Evolutionary conservation across 2,113 vertebrate species (phyloP).

Genomic region (Sinosuthora webbiana): DNA sequence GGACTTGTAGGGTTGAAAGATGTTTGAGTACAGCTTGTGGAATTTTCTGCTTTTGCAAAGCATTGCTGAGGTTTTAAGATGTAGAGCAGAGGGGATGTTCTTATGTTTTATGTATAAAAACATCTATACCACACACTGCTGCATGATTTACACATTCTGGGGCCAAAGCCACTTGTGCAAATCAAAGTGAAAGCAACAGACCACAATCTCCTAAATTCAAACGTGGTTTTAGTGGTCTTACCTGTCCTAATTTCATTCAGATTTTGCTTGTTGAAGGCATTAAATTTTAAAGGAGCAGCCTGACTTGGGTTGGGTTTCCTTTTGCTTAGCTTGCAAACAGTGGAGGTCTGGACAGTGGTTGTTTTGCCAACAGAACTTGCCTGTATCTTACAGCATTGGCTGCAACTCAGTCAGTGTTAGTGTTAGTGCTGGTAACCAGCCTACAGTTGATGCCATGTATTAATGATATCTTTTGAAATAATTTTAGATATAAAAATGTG

Average conservation of each 20-base stretch:
- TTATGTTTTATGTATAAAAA: not conserved
- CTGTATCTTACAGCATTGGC: not conserved
- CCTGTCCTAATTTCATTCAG: not conserved
- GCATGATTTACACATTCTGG: not conserved
- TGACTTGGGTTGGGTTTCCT: not conserved
- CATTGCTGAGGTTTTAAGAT: not conserved
- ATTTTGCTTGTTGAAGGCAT: not conserved
- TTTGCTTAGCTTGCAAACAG: not conserved
- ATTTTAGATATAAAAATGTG: not conserved
- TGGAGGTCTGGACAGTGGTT: not conserved
- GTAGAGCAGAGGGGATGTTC: not conserved
- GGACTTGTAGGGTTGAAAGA: not conserved
- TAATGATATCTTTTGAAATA: not conserved
- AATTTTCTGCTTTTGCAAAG: not conserved
- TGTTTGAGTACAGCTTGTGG: not conserved
- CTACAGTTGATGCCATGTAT: not conserved
- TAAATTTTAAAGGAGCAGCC: not conserved
- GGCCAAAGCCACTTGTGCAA: not conserved
- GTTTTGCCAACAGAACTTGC: not conserved
- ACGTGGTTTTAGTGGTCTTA: not conserved
- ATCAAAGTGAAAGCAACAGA: not conserved
- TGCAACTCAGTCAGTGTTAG: accelerated
- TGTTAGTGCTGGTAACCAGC: not conserved
- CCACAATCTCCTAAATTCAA: not conserved
- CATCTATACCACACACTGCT: not conserved